Percentiles rank a stretch among this genome's conserved stretches.
phyloP scores from a whole-genome alignment of 2,113 vertebrate genomes.

The Serinus canaria region DNA sequence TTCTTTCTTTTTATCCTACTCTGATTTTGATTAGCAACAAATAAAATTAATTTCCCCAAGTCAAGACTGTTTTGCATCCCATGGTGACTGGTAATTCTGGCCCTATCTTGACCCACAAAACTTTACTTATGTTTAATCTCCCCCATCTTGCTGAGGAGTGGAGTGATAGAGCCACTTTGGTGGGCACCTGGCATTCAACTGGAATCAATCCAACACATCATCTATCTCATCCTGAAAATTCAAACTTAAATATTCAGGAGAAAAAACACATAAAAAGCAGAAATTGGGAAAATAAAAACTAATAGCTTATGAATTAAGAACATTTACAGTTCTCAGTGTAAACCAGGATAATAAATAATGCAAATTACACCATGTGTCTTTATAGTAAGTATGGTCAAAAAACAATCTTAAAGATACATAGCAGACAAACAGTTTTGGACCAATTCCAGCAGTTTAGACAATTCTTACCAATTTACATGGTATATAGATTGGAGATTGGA shows the following conservation, averaged over 20 bases:
- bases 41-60: neutral
- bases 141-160: too few relatives aligned
- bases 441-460: neutral
- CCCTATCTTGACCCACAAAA: neutral
- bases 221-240: neutral
- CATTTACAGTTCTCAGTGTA: neutral
- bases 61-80: neutral
- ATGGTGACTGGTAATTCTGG: neutral
- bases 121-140: neutral
- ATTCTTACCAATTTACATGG: neutral
- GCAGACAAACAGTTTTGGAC: neutral
- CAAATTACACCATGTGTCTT: neutral
- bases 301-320: neutral
- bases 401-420: neutral
- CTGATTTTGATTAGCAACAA: neutral
- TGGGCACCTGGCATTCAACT: neutral
- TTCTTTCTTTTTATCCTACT: neutral
- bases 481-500: neutral
- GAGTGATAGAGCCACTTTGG: neutral
- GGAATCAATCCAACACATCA: neutral
- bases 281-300: neutral
- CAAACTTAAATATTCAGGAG: neutral
- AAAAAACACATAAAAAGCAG: neutral
- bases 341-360: neutral
- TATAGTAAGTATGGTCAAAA: neutral